phyloP scores from a whole-genome alignment of 2,113 vertebrate genomes.

The Mesocricetus auratus region DNA sequence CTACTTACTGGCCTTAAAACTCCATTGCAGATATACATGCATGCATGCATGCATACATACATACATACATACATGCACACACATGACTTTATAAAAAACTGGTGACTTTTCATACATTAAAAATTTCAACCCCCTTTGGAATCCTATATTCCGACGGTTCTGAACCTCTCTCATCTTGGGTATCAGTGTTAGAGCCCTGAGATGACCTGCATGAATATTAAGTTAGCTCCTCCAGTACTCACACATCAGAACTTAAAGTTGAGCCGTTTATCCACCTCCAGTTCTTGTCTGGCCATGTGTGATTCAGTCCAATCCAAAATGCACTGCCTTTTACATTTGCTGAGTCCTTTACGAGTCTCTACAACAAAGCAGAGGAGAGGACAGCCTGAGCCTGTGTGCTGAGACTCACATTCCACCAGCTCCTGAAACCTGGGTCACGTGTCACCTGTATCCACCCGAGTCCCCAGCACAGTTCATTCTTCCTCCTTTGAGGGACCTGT shows the following conservation, averaged over 20 bases:
- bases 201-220: neutral
- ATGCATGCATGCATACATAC: neutral
- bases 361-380: neutral
- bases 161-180: neutral
- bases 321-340: accelerated
- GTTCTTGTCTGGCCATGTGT: neutral
- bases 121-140: neutral
- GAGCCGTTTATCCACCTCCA: conserved; percentile 71
- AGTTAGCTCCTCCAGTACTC: conserved; percentile 37
- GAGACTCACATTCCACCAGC: neutral
- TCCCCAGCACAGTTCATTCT: neutral
- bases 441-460: neutral
- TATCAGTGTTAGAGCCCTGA: neutral
- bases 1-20: neutral
- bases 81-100: neutral
- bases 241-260: conserved; percentile 13
- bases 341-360: accelerated
- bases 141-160: neutral
- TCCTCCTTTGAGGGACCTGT: neutral
- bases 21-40: neutral
- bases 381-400: neutral
- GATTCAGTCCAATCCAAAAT: conserved; percentile 58
- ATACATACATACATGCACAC: neutral
- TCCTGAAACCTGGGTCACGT: neutral
- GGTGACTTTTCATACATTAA: neutral